These are phyloP conservation scores for Nibea coibor DNA, from an alignment of 2,113 vertebrate genomes.

Conservation along the genomic window DNA sequence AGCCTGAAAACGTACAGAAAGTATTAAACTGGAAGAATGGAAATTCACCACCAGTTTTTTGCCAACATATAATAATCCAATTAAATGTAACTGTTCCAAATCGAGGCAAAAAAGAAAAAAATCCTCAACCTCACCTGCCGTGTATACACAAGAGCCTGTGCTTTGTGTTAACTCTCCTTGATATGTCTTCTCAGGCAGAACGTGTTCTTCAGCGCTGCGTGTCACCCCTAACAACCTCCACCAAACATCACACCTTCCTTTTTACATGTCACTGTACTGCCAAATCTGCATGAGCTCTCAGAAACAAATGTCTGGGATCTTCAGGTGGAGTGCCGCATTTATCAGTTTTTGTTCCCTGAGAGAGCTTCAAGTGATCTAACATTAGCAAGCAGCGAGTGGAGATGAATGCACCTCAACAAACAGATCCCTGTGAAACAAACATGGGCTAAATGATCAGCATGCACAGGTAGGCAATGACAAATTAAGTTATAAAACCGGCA, in stretches of 20 bases:
- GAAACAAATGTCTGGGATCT: neutral
- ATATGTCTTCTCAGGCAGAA: conserved; percentile 3
- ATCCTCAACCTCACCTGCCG: neutral
- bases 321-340: neutral
- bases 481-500: neutral
- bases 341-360: neutral
- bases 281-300: neutral
- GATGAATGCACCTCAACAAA: neutral
- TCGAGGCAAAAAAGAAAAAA: neutral
- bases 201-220: neutral
- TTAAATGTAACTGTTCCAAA: neutral
- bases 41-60: neutral
- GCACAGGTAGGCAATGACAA: neutral
- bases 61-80: neutral
- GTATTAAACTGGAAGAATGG: neutral
- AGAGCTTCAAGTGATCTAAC: neutral
- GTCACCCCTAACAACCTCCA: neutral
- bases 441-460: neutral
- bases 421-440: neutral
- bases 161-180: neutral
- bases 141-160: neutral
- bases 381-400: neutral
- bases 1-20: neutral
- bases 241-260: neutral
- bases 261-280: neutral